Base-by-base conservation (phyloP, 2,797 vertebrate species). In the Tapera naevia region DNA sequence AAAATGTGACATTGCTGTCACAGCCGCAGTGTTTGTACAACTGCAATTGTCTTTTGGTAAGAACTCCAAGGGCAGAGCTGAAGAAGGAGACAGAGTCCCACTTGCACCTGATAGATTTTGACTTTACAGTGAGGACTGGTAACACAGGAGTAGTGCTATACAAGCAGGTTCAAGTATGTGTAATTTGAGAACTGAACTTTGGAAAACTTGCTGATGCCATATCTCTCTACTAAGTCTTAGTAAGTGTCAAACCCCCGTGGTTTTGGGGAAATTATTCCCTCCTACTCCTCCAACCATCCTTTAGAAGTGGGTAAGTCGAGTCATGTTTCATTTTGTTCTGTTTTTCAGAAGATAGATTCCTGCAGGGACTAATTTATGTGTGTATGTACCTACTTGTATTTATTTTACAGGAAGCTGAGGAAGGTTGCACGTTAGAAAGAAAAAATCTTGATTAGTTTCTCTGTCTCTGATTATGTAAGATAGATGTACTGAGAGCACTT, bases 1-100 rank as follows among this genome's bases (percentile, higher is more conserved):
- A 86, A 91, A 91, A 94, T 67, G 57, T 83, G 83, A 89, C 87
- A 93, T 94, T 92, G 71, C 72, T 95, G 80, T 93, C 87, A 90
- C 32, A 91, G 74, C 39, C 9, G 2, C 88, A 41, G 39, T 17
- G 10, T 56, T 18, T 93, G 4, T 74, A 21, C 66, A 78, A 72
- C 78, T 80, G 61, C 89, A 78, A 86, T 83, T 61, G 33, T 48
- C n/a, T 91, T 93, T 88, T 81, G 45, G 48, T 72, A 78, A 80
- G 35, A 91, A 84, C 67, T 86, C 24, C 76, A 92, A 89, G 70
- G 79, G 56, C 67, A 62, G 51, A 48, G n/a, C 61, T 83, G 56
- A 88, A 94, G 53, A 39, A 54, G 51, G 79, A 87, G 78, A 37
- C 25, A 51, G 19, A 35, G 41, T 64, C 76, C 32, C 50, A 41